Conservation (phyloP, 1,140 invertebrate genomes). For the Amyelois transitella region DNA sequence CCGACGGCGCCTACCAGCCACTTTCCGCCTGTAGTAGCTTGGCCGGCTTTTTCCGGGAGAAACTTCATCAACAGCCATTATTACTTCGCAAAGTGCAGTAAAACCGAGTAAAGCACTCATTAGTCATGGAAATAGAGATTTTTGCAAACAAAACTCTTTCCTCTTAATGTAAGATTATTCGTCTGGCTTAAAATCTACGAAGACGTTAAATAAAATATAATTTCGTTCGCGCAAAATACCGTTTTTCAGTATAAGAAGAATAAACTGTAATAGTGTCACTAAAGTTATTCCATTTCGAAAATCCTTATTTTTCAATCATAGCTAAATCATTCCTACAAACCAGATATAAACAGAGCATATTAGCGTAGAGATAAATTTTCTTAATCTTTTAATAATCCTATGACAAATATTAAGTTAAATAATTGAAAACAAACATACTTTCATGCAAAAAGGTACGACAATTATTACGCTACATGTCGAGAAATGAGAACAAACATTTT, state of each 20-base stretch:
- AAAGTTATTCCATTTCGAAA: too few species aligned
- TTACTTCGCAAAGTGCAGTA: conserved; percentile 31
- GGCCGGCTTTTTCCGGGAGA: conserved; percentile 11
- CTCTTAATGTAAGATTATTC: not conserved
- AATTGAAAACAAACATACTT: not conserved
- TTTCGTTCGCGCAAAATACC: too few species aligned
- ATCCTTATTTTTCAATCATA: too few species aligned
- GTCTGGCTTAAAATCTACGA: not conserved
- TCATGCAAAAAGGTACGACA: not conserved
- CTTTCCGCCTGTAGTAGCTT: not conserved
- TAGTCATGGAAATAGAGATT: conserved; percentile 22
- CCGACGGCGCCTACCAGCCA: not conserved
- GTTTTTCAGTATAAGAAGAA: too few species aligned
- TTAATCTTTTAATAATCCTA: too few species aligned
- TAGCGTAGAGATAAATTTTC: too few species aligned
- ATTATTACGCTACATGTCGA: not conserved
- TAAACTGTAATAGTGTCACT: too few species aligned
- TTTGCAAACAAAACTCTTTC: conserved; percentile 6
- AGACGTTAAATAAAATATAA: too few species aligned
- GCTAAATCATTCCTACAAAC: too few species aligned
- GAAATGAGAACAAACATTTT: not conserved
- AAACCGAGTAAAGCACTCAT: conserved; percentile 25
- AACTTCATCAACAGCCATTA: conserved; percentile 30
- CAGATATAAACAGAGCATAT: too few species aligned
- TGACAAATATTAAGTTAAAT: not conserved